phyloP scores from a whole-genome alignment of 2,888 invertebrate genomes.

The Eledona agricola region DNA sequence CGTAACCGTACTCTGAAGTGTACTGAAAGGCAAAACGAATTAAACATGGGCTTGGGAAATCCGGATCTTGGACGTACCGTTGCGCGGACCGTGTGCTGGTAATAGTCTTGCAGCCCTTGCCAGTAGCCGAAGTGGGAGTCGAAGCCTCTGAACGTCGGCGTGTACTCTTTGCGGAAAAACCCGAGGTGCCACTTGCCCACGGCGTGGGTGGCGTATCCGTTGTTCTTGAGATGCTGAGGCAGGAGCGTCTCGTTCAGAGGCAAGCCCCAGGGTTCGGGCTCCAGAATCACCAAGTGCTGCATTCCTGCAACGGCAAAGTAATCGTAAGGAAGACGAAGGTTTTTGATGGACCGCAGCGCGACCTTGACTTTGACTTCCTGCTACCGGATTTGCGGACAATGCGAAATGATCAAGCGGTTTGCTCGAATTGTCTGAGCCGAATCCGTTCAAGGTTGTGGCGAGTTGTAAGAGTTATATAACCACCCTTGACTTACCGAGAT shows the following conservation, averaged over 20 bases:
- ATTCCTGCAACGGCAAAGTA: conserved; percentile 69
- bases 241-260: conserved; percentile 68
- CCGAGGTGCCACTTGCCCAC: conserved; percentile 92
- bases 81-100: conserved; percentile 67
- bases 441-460: too few species aligned
- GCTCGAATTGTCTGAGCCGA: too few species aligned
- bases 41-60: conserved; percentile 5
- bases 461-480: too few species aligned
- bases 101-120: conserved; percentile 84
- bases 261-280: conserved; percentile 78
- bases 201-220: conserved; percentile 78
- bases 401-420: too few species aligned
- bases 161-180: conserved; percentile 74
- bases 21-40: conserved; percentile 59
- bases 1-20: conserved; percentile 65
- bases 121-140: conserved; percentile 86
- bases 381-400: too few species aligned
- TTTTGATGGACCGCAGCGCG: too few species aligned
- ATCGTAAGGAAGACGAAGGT: too few species aligned
- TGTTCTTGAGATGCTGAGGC: conserved; percentile 70
- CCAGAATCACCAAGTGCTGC: conserved; percentile 76
- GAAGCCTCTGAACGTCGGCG: conserved; percentile 80
- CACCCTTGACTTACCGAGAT: conserved; percentile 72
- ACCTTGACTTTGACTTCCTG: too few species aligned
- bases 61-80: conserved; percentile 59